phyloP scores from a whole-genome alignment of 1,140 invertebrate species.

The Nomia melanderi region DNA sequence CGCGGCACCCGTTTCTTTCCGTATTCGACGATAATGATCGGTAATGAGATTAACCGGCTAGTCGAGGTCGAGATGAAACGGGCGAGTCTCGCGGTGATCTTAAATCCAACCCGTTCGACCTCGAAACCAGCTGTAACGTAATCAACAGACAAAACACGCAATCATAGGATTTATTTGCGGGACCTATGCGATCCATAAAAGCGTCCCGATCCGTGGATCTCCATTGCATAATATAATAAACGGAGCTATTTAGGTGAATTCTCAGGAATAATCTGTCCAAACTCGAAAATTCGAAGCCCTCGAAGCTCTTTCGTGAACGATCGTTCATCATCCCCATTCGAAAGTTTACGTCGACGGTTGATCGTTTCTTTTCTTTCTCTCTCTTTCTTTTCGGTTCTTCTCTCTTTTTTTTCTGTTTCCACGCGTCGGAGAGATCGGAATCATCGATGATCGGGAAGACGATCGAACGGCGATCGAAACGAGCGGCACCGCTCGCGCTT shows the following conservation, averaged over 20 bases:
- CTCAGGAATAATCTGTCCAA: slow-evolving; percentile 39
- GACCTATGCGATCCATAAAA: neutral
- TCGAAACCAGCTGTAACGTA: neutral
- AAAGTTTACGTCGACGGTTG: neutral
- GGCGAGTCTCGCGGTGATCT: neutral
- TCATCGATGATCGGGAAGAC: neutral
- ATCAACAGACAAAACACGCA: neutral
- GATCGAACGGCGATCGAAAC: neutral
- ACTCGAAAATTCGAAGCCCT: neutral
- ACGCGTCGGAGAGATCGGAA: neutral
- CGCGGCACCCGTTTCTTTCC: neutral
- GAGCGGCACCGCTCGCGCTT: neutral
- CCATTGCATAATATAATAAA: slow-evolving; percentile 33
- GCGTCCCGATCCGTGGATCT: slow-evolving; percentile 12
- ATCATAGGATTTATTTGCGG: neutral
- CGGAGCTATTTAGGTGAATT: slow-evolving; percentile 11
- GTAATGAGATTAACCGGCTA: neutral
- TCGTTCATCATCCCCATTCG: neutral
- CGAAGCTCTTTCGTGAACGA: slow-evolving; percentile 19
- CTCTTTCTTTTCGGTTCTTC: too few relatives aligned
- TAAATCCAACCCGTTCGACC: neutral
- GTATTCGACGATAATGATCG: neutral
- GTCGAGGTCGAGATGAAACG: neutral
- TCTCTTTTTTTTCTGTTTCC: neutral
- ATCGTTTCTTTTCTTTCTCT: too few relatives aligned